phyloP scores from a whole-genome alignment of 1,140 invertebrate species.

The Dermatophagoides farinae region DNA sequence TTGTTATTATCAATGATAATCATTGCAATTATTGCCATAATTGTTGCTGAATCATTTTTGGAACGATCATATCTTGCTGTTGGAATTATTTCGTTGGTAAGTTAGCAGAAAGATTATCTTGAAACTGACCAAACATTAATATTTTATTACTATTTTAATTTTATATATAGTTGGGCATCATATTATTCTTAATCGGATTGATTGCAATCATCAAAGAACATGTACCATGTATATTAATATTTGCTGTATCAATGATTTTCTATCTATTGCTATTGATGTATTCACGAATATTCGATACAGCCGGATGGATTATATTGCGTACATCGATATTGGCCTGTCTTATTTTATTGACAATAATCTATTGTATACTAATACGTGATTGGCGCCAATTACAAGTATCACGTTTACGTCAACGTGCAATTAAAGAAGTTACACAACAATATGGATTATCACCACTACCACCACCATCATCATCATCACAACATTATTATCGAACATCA shows the following conservation, averaged over 20 bases:
- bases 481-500: not conserved
- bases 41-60: conserved; percentile 6
- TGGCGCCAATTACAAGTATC: conserved; percentile 4
- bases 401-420: not conserved
- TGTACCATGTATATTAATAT: not conserved
- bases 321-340: not conserved
- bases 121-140: too few species aligned
- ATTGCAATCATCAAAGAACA: conserved; percentile 7
- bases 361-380: conserved; percentile 7
- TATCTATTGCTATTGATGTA: conserved; percentile 11
- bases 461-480: not conserved
- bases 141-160: not conserved
- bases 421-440: not conserved
- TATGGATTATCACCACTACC: not conserved
- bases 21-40: not conserved
- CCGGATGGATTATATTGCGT: conserved; percentile 4
- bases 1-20: not conserved
- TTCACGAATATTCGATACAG: conserved; percentile 1
- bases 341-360: not conserved
- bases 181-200: conserved; percentile 3
- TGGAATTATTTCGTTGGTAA: conserved; percentile 11
- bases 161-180: conserved; percentile 1
- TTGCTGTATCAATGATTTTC: conserved; percentile 6
- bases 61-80: not conserved
- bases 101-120: not conserved